Base-by-base conservation (phyloP, 1,140 invertebrate species). In the Drosophila obscura region DNA sequence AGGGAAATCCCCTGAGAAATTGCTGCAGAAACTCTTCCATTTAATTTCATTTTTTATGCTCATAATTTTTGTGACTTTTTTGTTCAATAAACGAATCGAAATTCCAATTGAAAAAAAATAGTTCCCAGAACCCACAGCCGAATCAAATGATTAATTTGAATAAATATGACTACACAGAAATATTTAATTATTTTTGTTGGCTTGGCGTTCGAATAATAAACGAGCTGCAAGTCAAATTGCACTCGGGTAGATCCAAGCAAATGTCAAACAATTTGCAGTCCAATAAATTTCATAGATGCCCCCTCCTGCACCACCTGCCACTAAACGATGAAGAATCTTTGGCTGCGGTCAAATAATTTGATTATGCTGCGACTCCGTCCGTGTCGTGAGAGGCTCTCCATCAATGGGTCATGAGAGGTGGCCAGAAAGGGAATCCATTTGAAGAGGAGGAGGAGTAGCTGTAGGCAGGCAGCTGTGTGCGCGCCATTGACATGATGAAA, bases 401-500 rank as follows among this genome's bases (percentile, higher is more conserved):
- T 84, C 77, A 83, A 84, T 75, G 56, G 73, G 51, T 62, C 51
- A 58, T 31, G 44, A 48, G 7, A 31, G 51, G 35, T 28, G 45
- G 15, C 11, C 39, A 52, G 24, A 11, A 13, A 28, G 26, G 24
- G 31, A 69, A 35, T 26, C 52, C 31, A 19, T 8, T 53, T 15
- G 16, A 8, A 5, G 8, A 13, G 11, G 11, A 39, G 35, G 9
- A 24, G 4, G 22, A 24, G 22, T 24, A 4, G 22, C 19, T 19
- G 19, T 19, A 2, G 22, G 22, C 22, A 24, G 22, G 22, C 22
- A 24, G 22, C 22, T 4, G 22, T 62, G 71, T 80, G 58, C 58
- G 63, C 73, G 63, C 50, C 65, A 69, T 57, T 80, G 88, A 91
- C 83, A 90, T 49, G 62, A 90, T 73, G 88, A 91, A 85, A 91